Percentiles rank a stretch among this genome's conserved stretches.
phyloP scores from a whole-genome alignment of 2,888 invertebrate species.

The Archips xylosteana region DNA sequence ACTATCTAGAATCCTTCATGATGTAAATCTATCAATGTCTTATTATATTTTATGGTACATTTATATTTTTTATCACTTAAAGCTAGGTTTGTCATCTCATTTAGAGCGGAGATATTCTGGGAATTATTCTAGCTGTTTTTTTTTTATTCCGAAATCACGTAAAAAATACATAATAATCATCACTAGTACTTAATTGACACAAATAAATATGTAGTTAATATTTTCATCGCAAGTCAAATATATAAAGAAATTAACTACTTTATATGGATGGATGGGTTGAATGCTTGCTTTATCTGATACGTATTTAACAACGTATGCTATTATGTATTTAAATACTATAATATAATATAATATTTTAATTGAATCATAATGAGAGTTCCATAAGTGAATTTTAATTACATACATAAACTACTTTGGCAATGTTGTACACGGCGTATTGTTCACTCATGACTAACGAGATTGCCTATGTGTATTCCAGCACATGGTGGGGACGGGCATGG shows the following conservation, averaged over 20 bases:
- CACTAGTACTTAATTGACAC: not conserved
- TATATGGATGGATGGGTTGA: too few species aligned
- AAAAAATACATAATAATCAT: not conserved
- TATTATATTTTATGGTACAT: slow-evolving; percentile 30
- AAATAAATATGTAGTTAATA: not conserved
- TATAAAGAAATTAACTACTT: not conserved
- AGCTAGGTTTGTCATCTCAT: slow-evolving; percentile 9
- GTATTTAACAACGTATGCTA: too few species aligned
- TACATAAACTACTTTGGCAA: too few species aligned
- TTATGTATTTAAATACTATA: too few species aligned
- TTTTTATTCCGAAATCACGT: not conserved
- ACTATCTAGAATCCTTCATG: slow-evolving; percentile 15
- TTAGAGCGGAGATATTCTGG: slow-evolving; percentile 8
- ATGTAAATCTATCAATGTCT: slow-evolving; percentile 33
- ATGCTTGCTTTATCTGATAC: too few species aligned
- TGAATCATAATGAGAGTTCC: too few species aligned
- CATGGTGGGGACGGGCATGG: slow-evolving; percentile 97
- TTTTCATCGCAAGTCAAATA: slow-evolving; percentile 1
- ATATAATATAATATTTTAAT: too few species aligned
- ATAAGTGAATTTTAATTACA: too few species aligned
- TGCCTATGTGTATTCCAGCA: slow-evolving; percentile 87
- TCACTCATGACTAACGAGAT: not conserved
- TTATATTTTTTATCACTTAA: slow-evolving; percentile 22
- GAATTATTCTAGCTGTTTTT: not conserved
- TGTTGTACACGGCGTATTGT: not conserved